phyloP scores from a whole-genome alignment of 2,888 invertebrate genomes.

The Mycogona germanica region DNA sequence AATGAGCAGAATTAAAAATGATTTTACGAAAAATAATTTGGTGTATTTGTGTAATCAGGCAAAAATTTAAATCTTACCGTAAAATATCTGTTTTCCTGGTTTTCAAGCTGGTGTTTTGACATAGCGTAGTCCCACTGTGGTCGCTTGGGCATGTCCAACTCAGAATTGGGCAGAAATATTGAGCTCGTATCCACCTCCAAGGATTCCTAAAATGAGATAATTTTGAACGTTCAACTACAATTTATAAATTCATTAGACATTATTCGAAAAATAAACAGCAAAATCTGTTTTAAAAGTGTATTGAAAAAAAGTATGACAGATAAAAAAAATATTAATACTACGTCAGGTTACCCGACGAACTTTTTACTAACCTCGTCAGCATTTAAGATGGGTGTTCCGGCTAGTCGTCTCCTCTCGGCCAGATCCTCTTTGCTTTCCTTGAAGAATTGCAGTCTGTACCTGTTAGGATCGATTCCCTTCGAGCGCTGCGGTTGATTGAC shows the following conservation, averaged over 20 bases:
- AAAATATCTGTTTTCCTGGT: slow-evolving; percentile 71
- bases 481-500: background rate
- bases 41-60: background rate
- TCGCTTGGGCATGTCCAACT: slow-evolving; percentile 63
- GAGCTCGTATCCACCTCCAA: slow-evolving; percentile 54
- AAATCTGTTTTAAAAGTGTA: no score
- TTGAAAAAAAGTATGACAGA: no score
- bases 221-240: background rate
- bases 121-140: slow-evolving; percentile 74
- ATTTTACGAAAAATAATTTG: background rate
- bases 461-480: slow-evolving; percentile 21
- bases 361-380: background rate
- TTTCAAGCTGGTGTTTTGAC: slow-evolving; percentile 56
- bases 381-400: slow-evolving; percentile 29
- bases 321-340: background rate
- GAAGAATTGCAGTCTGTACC: slow-evolving; percentile 70
- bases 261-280: background rate
- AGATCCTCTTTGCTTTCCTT: slow-evolving; percentile 65
- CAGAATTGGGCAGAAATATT: slow-evolving; percentile 46
- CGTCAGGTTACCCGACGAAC: no score
- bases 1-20: slow-evolving; percentile 13
- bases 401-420: slow-evolving; percentile 51
- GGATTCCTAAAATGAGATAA: slow-evolving; percentile 36
- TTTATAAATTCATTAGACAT: background rate
- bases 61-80: slow-evolving; percentile 38